Base-by-base conservation (phyloP, 2,797 vertebrate species). In the Nannoperca obscura region DNA sequence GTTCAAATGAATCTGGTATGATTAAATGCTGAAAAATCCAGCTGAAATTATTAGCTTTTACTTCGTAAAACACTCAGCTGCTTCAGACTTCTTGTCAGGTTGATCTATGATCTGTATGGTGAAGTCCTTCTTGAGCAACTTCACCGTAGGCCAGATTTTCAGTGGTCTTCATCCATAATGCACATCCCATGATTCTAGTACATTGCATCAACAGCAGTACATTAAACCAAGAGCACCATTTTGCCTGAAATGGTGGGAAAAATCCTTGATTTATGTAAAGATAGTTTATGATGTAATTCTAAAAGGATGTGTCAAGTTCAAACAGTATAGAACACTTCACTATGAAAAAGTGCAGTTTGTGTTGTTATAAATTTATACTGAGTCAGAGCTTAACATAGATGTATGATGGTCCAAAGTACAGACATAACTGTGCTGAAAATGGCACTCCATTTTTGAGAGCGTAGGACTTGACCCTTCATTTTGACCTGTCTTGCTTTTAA, bases 401-500 rank as follows among this genome's bases (percentile, higher is more conserved):
- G 19, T 55, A 59, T 22, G 47, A 59, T 65, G 44, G 52, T 70
- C 30, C 49, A 75, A 80, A 74, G 40, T 7, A 73, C 68, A 76
- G 38, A 55, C 58, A 24, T 57, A 73, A 79, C 77, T 80, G 44
- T 65, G 68, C 46, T 63, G 50, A 20, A 75, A 86, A 74, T 50
- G 77, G 50, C 64, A 32, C 63, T 70, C 55, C 53, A 71, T 67
- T 76, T 80, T 76, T 72, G 55, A 86, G 84, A 89, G 72, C 61
- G 53, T 42, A 44, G 54, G 57, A 84, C 71, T 77, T 73, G 80
- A 89, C 85, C 83, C 54, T 66, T 58, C 7, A 30, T 75, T 92
- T 86, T 70, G 80, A 93, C 85, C 82, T 69, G 52, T 80, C 72
- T 80, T 61, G 58, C 71, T 68, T 87, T 86, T 90, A 87, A 91